Conservation (phyloP, 2,888 invertebrate species). For the Clepsis dumicolana region DNA sequence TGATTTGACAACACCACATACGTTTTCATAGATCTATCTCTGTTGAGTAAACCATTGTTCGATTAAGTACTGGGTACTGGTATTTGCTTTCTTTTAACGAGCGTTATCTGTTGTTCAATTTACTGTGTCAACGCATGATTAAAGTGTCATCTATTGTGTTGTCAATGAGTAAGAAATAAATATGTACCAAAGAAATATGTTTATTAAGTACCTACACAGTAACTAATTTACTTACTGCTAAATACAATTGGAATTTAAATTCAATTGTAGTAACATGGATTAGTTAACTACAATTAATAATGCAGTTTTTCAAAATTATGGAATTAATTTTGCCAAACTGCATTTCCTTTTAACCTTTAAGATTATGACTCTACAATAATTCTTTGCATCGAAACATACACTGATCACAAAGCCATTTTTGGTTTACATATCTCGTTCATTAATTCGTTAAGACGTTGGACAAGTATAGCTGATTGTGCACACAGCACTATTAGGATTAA, state of each 20-base stretch:
- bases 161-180: slow-evolving; percentile 15
- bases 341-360: not conserved
- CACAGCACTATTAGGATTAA: slow-evolving; percentile 55
- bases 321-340: not conserved
- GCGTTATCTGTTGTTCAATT: slow-evolving; percentile 26
- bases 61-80: slow-evolving; percentile 17
- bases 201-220: not conserved
- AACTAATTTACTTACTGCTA: not conserved
- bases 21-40: slow-evolving; percentile 15
- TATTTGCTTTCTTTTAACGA: slow-evolving; percentile 33
- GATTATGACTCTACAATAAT: not conserved
- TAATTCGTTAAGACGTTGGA: slow-evolving; percentile 24
- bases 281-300: too few species aligned
- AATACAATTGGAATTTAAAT: not conserved
- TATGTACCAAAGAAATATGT: slow-evolving; percentile 22
- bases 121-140: slow-evolving; percentile 25
- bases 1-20: not conserved
- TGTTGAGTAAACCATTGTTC: slow-evolving; percentile 30
- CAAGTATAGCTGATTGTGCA: slow-evolving; percentile 60
- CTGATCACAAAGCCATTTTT: not conserved
- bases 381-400: not conserved
- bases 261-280: too few species aligned
- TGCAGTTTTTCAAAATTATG: too few species aligned
- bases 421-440: not conserved
- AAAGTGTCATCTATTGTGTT: slow-evolving; percentile 19